Evolutionary conservation across 2,888 invertebrate species (phyloP), one percentile per base, ranked within the genome.

Genomic region (Timema podura): DNA sequence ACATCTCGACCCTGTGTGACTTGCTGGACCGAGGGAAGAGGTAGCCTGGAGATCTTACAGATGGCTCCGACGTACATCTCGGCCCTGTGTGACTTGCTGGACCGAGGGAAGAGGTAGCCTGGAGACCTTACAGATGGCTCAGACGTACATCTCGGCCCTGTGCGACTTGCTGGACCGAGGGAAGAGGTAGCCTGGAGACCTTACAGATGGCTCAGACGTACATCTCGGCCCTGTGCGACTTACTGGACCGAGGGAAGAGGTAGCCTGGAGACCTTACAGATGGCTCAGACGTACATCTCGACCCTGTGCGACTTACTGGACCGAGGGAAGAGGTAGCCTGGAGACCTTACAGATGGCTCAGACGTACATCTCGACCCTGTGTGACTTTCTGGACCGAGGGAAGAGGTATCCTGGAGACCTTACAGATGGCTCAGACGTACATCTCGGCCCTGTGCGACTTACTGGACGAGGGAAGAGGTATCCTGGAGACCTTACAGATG

Each of bases 291-390:
- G n/a, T n/a, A n/a, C n/a, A n/a, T n/a, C n/a, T n/a, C 1, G 30
- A 30, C 30, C 30, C 30, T 30, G 30, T 30, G n/a, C n/a, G n/a
- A n/a, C n/a, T n/a, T n/a, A n/a, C 30, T 30, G 30, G 30, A 30
- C 30, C 1, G 30, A 30, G 30, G 3, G 30, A 30, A 30, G 30
- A 30, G 30, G 30, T 30, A 30, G 30, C 30, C 30, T 87, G 78
- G 91, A 91, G 79, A 91, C 91, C 0, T 80, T 91, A 51, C 91
- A 91, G 82, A 91, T 91, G 91, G 91, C 91, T 0, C 91, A 91
- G 77, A 89, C 88, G 6, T 91, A 91, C 77, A 91, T 91, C 69
- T 81, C 85, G 6, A 89, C 91, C 0, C 80, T 91, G 13, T 85
- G 87, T 78, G 90, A 91, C 77, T 81, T 91, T 54, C 82, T 90